phyloP scores from a whole-genome alignment of 2,797 vertebrate genomes.

The Vultur gryphus region DNA sequence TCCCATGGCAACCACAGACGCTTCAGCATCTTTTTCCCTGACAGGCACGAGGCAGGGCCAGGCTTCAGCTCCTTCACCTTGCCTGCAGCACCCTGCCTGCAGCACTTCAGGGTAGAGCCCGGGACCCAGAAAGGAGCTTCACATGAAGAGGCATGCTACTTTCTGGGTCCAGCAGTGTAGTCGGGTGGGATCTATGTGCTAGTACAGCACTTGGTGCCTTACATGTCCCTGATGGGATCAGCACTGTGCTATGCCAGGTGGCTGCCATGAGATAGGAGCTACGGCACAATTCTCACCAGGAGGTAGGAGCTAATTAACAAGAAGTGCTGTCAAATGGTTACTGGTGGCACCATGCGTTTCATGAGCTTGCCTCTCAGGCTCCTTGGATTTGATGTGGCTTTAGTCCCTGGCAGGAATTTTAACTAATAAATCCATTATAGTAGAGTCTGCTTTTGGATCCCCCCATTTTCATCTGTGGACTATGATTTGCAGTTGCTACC shows the following conservation, averaged over 20 bases:
- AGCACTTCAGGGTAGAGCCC: not conserved
- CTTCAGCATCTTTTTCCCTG: not conserved
- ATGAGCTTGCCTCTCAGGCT: not conserved
- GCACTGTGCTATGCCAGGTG: accelerated
- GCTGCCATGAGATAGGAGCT: not conserved
- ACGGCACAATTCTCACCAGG: not conserved
- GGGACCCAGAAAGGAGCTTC: not conserved
- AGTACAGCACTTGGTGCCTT: too few relatives aligned
- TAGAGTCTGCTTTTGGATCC: not conserved
- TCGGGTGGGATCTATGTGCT: not conserved
- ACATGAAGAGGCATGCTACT: accelerated
- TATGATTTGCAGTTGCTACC: not conserved
- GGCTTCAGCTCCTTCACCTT: not conserved
- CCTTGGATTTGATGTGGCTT: not conserved
- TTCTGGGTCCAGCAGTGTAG: not conserved
- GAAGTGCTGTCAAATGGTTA: not conserved
- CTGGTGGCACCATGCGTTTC: accelerated
- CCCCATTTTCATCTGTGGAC: not conserved
- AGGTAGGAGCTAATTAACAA: not conserved
- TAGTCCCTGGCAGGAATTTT: not conserved
- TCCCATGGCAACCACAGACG: not conserved
- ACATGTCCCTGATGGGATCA: accelerated
- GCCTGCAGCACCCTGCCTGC: not conserved
- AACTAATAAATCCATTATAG: not conserved
- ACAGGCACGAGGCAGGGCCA: not conserved